Percentiles rank a stretch among this genome's conserved stretches.
Evolutionary conservation across 2,113 vertebrate species (phyloP).

Genomic region (Polyodon spathula): DNA sequence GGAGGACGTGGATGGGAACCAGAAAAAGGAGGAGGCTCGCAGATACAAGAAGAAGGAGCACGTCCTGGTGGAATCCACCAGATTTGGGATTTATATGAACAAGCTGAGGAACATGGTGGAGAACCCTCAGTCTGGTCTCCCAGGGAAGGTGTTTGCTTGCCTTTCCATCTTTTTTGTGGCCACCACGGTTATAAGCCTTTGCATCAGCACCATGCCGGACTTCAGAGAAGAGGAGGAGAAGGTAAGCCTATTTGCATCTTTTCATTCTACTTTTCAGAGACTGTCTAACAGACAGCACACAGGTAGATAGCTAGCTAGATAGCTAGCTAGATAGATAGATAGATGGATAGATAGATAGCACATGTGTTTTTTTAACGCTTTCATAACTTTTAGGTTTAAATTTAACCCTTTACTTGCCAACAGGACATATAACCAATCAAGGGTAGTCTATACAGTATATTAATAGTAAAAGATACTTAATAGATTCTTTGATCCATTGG

Average conservation of each 20-base stretch:
- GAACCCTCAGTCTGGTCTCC: conserved; percentile 84
- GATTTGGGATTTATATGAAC: conserved; percentile 69
- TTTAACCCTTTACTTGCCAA: no score
- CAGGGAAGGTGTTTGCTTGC: conserved; percentile 91
- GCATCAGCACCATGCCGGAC: conserved; percentile 96
- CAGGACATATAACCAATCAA: no score
- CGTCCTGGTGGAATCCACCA: conserved; percentile 53
- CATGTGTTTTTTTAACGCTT: no score
- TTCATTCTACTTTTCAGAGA: background rate
- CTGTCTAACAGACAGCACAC: no score
- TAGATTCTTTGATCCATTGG: no score
- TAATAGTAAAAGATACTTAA: no score
- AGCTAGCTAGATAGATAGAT: no score
- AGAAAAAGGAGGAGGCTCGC: conserved; percentile 60
- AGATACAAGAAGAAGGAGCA: conserved; percentile 43
- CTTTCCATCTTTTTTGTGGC: conserved; percentile 90
- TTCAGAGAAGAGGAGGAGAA: conserved; percentile 84
- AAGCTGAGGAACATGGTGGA: conserved; percentile 86
- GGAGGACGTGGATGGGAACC: conserved; percentile 69
- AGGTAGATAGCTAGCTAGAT: no score
- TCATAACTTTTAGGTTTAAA: no score
- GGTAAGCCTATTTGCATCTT: conserved; percentile 57
- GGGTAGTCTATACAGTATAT: no score
- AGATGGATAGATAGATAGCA: no score
- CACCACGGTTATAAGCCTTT: conserved; percentile 88